A percentile compares a stretch with the other conserved stretches of the same genome.
Evolutionary conservation across 2,113 vertebrate genomes (phyloP).

Genomic region (Budorcas taxicolor): DNA sequence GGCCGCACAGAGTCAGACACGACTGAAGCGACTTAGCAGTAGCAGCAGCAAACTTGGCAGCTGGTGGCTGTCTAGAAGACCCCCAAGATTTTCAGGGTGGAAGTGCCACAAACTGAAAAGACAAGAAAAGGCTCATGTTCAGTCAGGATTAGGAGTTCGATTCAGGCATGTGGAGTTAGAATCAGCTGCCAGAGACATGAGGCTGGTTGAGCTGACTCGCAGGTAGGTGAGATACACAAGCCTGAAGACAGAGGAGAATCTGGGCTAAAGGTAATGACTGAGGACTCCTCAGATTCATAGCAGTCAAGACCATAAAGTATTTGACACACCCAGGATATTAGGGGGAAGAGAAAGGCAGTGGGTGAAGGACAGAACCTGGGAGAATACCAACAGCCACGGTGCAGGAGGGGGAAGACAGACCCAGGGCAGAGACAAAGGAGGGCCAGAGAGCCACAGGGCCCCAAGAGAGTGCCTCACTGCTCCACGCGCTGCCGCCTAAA

Average conservation of each 20-base stretch:
- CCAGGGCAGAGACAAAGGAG: background rate
- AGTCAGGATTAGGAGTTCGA: background rate
- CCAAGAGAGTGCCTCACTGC: background rate
- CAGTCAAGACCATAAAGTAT: background rate
- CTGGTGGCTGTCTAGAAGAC: background rate
- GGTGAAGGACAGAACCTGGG: background rate
- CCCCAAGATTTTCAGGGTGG: background rate
- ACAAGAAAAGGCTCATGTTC: background rate
- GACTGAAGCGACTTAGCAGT: no score
- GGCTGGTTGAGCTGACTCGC: background rate
- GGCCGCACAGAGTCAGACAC: no score
- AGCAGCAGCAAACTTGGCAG: background rate
- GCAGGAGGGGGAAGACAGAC: background rate
- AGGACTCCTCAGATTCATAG: background rate
- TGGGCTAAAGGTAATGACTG: background rate
- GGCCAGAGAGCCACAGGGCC: background rate
- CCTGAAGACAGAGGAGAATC: background rate
- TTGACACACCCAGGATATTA: background rate
- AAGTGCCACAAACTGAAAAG: background rate
- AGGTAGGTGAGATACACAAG: background rate
- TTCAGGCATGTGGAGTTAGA: background rate
- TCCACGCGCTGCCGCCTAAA: background rate
- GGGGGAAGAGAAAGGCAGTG: background rate
- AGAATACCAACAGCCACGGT: background rate
- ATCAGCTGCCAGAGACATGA: background rate